Evolutionary conservation across 1,140 invertebrate genomes (phyloP).

Genomic region (Drosophila bocqueti): DNA sequence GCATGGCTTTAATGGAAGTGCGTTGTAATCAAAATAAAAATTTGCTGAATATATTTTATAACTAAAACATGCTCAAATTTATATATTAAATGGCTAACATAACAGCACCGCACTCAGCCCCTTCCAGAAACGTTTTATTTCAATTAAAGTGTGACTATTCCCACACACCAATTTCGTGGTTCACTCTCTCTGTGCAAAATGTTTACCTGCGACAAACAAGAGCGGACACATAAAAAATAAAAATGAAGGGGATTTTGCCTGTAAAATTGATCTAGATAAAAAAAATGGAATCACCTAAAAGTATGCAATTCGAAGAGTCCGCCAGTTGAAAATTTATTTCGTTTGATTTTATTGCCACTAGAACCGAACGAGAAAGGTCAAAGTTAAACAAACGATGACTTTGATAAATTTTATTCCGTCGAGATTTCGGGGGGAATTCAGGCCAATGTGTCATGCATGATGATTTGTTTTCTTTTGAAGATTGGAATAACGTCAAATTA

Average conservation of each 20-base stretch:
- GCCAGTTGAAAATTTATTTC: conserved; percentile 10
- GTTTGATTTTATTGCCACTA: conserved; percentile 9
- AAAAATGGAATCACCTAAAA: conserved; percentile 48
- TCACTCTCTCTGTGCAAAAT: conserved; percentile 23
- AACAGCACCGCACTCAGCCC: neutral
- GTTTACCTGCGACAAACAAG: conserved; percentile 64
- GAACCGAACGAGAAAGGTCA: conserved; percentile 10
- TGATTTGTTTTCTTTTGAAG: neutral
- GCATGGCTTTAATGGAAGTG: neutral
- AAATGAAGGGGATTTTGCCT: conserved; percentile 14
- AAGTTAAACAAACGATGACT: conserved; percentile 20
- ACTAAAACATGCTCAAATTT: neutral
- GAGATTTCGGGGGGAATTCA: neutral
- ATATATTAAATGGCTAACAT: too few relatives aligned
- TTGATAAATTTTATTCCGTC: conserved; percentile 4
- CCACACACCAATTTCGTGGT: conserved; percentile 45
- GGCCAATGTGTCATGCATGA: neutral
- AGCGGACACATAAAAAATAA: conserved; percentile 8
- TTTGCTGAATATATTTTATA: neutral
- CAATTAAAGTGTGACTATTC: conserved; percentile 66
- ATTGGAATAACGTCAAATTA: neutral
- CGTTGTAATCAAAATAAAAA: neutral
- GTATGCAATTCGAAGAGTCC: conserved; percentile 44
- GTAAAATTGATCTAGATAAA: conserved; percentile 60
- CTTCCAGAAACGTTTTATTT: conserved; percentile 69